phyloP scores from a whole-genome alignment of 1,140 invertebrate genomes.

The Chelonus insularis region DNA sequence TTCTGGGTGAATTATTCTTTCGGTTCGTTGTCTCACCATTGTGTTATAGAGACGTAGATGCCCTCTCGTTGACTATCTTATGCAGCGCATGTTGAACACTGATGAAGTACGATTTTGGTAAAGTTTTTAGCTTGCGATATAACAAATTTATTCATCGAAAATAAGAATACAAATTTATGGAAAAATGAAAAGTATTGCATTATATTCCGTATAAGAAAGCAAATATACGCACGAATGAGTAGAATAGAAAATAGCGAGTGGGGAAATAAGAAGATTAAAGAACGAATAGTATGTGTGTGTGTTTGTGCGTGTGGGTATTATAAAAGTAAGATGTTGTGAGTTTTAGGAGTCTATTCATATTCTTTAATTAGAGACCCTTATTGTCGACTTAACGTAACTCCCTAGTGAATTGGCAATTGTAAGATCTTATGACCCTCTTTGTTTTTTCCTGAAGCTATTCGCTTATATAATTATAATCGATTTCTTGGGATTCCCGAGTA shows the following conservation, averaged over 20 bases:
- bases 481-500: neutral
- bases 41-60: conserved; percentile 47
- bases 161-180: too few species aligned
- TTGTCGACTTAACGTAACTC: neutral
- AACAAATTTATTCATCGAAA: too few species aligned
- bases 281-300: neutral
- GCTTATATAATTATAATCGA: neutral
- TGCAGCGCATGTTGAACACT: conserved; percentile 42
- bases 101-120: conserved; percentile 31
- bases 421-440: conserved; percentile 5
- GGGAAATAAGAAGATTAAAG: neutral
- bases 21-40: conserved; percentile 55
- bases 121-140: too few species aligned
- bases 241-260: conserved; percentile 37
- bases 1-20: conserved; percentile 54
- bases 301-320: neutral
- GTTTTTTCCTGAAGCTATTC: neutral
- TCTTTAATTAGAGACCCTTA: conserved; percentile 6
- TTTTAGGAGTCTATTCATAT: neutral
- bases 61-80: conserved; percentile 26
- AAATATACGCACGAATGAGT: too few species aligned
- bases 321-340: neutral
- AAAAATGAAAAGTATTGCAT: too few species aligned
- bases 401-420: neutral
- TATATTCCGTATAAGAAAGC: too few species aligned